Base-by-base conservation (phyloP, 2,888 invertebrate species). In the Caenorhabditis virilis region DNA sequence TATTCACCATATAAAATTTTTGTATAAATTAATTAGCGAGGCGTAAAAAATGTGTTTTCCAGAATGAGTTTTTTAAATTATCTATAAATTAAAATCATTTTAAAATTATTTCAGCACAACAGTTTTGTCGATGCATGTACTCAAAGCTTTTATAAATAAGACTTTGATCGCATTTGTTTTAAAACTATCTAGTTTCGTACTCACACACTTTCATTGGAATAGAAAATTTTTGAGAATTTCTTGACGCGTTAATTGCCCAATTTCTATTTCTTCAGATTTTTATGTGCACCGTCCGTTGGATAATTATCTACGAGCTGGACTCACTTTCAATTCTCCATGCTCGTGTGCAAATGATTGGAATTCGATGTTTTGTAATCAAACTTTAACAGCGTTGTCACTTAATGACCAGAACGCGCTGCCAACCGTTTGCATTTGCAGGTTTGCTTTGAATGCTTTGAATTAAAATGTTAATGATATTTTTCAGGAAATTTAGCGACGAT, bases 361-460 rank as follows among this genome's bases (percentile, higher is more conserved):
- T 35, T 25, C 58, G 22, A 48, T 65, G 33, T 73, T 73, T 30
- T 73, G 73, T 35, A 67, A 73, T 41, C 57, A 64, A 42, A 69
- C 72, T 0, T n/a, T 61, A 2, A 49, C 52, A 2, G 52, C 50
- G 11, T 43, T 56, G 5, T 41, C 42, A 23, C 18, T 3, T 11
- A 52, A 50, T 15, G 47, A 52, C 15, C 25, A 27, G 1, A 23
- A 16, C 11, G 58, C 64, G 1, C 53, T 52, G 13, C 73, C 73
- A 16, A 73, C 70, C 39, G 68, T 73, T 27, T 73, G 73, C 49
- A 51, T 73, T 11, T 73, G 73, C 49, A 64, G 73, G 45, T 62
- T 38, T 18, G 2, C 22, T 41, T 30, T 4, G 15, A 27, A 43
- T 11, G 16, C n/a, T 20, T 23, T 38, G 20, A 7, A 27, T 16